phyloP scores from a whole-genome alignment of 2,113 vertebrate genomes.

The Sander lucioperca region DNA sequence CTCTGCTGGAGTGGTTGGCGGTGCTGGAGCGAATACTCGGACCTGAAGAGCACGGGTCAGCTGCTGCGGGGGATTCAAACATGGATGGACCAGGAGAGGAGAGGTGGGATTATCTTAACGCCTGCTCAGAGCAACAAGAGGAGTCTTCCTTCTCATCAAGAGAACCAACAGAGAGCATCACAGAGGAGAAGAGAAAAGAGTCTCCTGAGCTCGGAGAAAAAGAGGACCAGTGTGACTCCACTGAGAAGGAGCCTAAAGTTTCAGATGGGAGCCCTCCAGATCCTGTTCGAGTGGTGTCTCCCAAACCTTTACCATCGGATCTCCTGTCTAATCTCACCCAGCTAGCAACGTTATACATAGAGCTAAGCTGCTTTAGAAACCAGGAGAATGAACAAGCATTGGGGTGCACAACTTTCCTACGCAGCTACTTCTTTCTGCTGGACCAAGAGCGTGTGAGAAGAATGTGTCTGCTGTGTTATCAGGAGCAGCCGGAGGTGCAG shows the following conservation, averaged over 20 bases:
- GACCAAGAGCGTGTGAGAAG: slow-evolving; percentile 90
- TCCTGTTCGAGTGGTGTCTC: slow-evolving; percentile 78
- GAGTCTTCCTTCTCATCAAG: slow-evolving; percentile 23
- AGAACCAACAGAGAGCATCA: slow-evolving; percentile 28
- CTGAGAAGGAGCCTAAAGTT: not conserved
- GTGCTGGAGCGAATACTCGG: slow-evolving; percentile 87
- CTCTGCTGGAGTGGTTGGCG: slow-evolving; percentile 88
- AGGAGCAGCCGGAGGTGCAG: slow-evolving; percentile 82
- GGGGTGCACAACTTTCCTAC: slow-evolving; percentile 82
- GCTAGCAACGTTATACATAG: slow-evolving; percentile 89
- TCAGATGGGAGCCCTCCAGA: slow-evolving; percentile 46
- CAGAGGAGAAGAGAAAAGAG: slow-evolving; percentile 37
- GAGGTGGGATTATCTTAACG: slow-evolving; percentile 39
- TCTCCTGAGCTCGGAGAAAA: slow-evolving; percentile 23
- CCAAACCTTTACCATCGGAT: slow-evolving; percentile 77
- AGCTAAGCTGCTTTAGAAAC: slow-evolving; percentile 85
- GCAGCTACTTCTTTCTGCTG: slow-evolving; percentile 91
- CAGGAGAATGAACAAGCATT: slow-evolving; percentile 22
- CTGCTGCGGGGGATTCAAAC: slow-evolving; percentile 9
- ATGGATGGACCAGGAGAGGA: slow-evolving; percentile 54
- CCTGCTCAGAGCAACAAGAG: slow-evolving; percentile 41
- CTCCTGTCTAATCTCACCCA: slow-evolving; percentile 85
- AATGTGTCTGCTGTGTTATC: slow-evolving; percentile 86
- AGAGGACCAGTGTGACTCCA: slow-evolving; percentile 27
- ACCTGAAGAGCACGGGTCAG: slow-evolving; percentile 37